These are phyloP conservation scores for Onychorhynchus coronatus DNA, from an alignment of 2,113 vertebrate genomes.

Conservation along the genomic window DNA sequence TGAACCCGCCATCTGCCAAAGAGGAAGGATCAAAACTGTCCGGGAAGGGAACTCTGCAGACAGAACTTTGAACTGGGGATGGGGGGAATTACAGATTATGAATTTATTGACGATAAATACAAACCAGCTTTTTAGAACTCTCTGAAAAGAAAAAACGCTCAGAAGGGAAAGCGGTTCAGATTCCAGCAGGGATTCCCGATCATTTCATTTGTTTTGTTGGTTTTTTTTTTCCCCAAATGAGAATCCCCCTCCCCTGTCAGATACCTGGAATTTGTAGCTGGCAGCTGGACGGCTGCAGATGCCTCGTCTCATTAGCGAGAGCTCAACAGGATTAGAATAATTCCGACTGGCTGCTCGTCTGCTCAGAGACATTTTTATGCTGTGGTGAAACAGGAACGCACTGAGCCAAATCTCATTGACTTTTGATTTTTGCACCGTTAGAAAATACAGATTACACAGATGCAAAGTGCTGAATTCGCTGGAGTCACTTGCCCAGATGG, in stretches of 20 bases:
- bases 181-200: not conserved
- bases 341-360: not conserved
- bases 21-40: not conserved
- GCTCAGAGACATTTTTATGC: not conserved
- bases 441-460: not conserved
- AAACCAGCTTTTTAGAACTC: not conserved
- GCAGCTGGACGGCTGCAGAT: conserved; percentile 22
- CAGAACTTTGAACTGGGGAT: not conserved
- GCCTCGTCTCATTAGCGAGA: conserved; percentile 19
- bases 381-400: not conserved
- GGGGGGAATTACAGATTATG: not conserved
- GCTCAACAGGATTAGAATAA: conserved; percentile 4
- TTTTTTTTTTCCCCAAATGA: not conserved
- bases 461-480: not conserved
- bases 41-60: conserved; percentile 12
- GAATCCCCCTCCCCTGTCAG: not conserved
- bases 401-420: conserved; percentile 9
- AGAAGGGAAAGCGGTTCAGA: not conserved
- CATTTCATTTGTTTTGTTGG: not conserved
- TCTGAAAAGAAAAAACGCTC: not conserved
- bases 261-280: not conserved
- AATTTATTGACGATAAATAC: not conserved
- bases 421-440: not conserved
- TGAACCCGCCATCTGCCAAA: conserved; percentile 42
- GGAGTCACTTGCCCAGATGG: not conserved